A percentile compares a stretch with the other conserved stretches of the same genome.
Conservation (phyloP, 2,113 vertebrate genomes). For the Meriones unguiculatus region DNA sequence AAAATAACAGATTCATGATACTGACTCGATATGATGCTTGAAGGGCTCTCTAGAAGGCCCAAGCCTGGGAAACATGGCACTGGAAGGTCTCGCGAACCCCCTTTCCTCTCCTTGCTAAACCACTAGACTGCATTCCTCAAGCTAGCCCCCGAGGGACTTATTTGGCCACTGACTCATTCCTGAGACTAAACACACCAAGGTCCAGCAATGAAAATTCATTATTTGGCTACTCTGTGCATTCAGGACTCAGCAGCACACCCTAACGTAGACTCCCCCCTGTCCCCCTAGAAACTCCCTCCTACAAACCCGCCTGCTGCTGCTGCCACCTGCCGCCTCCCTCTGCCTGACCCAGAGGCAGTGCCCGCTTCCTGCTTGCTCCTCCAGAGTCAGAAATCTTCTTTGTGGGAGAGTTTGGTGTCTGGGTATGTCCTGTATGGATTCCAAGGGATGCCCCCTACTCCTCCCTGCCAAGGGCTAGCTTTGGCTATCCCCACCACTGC, state of each 20-base stretch:
- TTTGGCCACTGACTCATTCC: neutral
- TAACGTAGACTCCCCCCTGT: neutral
- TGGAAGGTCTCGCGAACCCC: neutral
- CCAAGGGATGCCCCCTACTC: neutral
- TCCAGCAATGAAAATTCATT: neutral
- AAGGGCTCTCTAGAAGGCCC: neutral
- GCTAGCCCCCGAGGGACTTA: neutral
- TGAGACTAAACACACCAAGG: neutral
- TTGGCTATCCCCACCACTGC: too few relatives aligned
- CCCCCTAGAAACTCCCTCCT: neutral
- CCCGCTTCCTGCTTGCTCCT: neutral
- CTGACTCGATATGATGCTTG: neutral
- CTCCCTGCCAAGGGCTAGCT: too few relatives aligned
- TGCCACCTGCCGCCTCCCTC: neutral
- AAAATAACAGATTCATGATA: constrained; percentile 19
- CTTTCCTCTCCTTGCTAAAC: neutral
- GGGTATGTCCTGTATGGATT: neutral
- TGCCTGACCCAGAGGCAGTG: neutral
- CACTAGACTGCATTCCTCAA: neutral
- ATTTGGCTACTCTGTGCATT: neutral
- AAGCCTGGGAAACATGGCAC: neutral
- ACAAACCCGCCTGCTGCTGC: neutral
- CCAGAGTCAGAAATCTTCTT: neutral
- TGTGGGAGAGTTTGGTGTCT: neutral
- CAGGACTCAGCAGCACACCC: neutral